Evolutionary conservation across 2,888 invertebrate genomes (phyloP).

Genomic region (Ellobium chinense): DNA sequence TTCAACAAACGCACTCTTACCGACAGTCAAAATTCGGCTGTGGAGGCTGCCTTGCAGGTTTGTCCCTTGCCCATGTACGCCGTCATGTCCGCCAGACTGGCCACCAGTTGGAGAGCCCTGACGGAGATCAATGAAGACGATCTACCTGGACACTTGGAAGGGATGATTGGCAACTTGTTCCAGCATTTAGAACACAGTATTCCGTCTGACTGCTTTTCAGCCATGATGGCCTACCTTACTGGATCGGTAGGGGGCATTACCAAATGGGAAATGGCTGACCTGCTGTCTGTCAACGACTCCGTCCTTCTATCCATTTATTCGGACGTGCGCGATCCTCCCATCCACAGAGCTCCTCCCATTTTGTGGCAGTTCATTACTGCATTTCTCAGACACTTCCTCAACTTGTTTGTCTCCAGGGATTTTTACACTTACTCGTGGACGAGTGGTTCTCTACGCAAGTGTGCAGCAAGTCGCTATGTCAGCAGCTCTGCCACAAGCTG

Average conservation of each 20-base stretch:
- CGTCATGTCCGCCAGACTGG: constrained; percentile 21
- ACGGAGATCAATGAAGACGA: constrained; percentile 8
- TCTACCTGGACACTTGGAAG: constrained; percentile 38
- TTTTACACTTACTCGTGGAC: constrained; percentile 36
- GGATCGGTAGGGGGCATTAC: constrained; percentile 44
- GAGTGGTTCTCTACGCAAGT: constrained; percentile 1
- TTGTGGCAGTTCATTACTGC: constrained; percentile 38
- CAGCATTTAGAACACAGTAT: constrained; percentile 24
- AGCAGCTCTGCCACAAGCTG: neutral
- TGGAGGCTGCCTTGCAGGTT: neutral
- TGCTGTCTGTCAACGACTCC: constrained; percentile 43
- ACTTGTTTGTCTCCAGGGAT: constrained; percentile 28
- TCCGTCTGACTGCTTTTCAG: constrained; percentile 32
- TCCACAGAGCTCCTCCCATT: constrained; percentile 44
- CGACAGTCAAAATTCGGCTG: constrained; percentile 20
- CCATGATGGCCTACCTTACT: constrained; percentile 43
- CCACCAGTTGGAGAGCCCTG: constrained; percentile 23
- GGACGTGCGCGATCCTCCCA: neutral
- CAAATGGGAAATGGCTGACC: constrained; percentile 45
- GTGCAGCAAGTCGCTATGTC: constrained; percentile 14
- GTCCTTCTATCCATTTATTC: constrained; percentile 39
- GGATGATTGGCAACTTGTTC: constrained; percentile 17
- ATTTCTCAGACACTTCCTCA: constrained; percentile 25
- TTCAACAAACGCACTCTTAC: constrained; percentile 16
- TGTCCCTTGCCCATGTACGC: constrained; percentile 47